Conservation (phyloP, 2,888 invertebrate species). For the Odontomyia ornata region DNA sequence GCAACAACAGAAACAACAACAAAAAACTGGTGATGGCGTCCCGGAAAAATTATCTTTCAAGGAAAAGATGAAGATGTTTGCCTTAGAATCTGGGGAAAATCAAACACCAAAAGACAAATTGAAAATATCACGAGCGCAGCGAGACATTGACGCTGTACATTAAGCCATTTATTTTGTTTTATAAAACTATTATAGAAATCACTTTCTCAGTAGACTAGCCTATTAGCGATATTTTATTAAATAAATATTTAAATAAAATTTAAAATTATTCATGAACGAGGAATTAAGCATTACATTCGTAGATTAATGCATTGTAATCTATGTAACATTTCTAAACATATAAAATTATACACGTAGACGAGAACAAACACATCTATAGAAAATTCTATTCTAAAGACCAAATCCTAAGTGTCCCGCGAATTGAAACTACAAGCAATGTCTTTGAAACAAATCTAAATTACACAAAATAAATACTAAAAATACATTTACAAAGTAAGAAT, state of each 20-base stretch:
- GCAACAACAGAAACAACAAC: constrained; percentile 72
- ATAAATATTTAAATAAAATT: constrained; percentile 27
- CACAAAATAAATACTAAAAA: background rate
- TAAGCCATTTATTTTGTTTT: constrained; percentile 55
- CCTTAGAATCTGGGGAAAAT: constrained; percentile 93
- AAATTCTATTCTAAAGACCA: constrained; percentile 42
- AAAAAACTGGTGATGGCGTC: constrained; percentile 65
- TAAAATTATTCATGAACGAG: constrained; percentile 11
- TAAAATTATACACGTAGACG: background rate
- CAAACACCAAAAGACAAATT: constrained; percentile 94
- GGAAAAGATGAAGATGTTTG: constrained; percentile 99
- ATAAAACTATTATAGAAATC: constrained; percentile 10
- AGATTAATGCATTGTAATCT: constrained; percentile 29
- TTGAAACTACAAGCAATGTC: constrained; percentile 42
- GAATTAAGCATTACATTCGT: constrained; percentile 11
- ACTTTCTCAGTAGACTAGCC: constrained; percentile 30
- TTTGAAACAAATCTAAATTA: constrained; percentile 24
- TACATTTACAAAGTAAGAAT: background rate
- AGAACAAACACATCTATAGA: background rate
- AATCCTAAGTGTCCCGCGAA: constrained; percentile 40
- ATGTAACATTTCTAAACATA: constrained; percentile 5
- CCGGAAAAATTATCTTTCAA: constrained; percentile 96
- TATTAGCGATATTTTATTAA: background rate
- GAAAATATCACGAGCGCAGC: constrained; percentile 94
- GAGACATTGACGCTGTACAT: constrained; percentile 86